Evolutionary conservation across 1,140 invertebrate species (phyloP).

Genomic region (Zaprionus vittiger): DNA sequence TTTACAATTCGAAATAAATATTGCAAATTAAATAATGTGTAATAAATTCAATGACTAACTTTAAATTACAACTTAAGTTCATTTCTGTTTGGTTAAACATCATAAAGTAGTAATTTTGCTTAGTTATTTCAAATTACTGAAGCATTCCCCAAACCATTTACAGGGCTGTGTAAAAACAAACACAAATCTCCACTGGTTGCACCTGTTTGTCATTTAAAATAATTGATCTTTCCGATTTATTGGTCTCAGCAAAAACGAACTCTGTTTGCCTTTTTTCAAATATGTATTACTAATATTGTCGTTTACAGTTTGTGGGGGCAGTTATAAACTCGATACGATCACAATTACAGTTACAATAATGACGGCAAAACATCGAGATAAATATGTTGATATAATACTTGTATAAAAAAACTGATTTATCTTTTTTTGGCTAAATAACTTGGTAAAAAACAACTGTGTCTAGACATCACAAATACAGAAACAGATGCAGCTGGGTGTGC

Average conservation of each 20-base stretch:
- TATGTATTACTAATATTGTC: constrained; percentile 10
- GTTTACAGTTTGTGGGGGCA: constrained; percentile 2
- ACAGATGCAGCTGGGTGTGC: background rate
- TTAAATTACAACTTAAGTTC: background rate
- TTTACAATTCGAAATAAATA: constrained; percentile 40
- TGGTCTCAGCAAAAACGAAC: constrained; percentile 3
- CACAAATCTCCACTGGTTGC: background rate
- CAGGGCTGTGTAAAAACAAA: background rate
- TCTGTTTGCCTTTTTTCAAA: background rate
- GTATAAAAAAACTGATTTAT: background rate
- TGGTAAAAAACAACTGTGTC: constrained; percentile 14
- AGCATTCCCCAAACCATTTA: background rate
- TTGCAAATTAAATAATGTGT: background rate
- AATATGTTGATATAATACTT: constrained; percentile 38
- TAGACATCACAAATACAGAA: constrained; percentile 36
- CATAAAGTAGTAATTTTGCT: background rate
- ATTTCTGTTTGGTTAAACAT: too few relatives aligned
- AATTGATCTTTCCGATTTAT: constrained; percentile 30
- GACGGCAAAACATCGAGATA: constrained; percentile 5
- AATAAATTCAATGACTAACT: background rate
- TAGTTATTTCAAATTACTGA: background rate
- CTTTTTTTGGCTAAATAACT: constrained; percentile 16
- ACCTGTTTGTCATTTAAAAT: constrained; percentile 11
- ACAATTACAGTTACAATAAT: constrained; percentile 20
- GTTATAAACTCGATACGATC: constrained; percentile 16